A percentile compares a stretch with the other conserved stretches of the same genome.
Evolutionary conservation across 2,888 invertebrate genomes (phyloP).

Genomic region (Spisula subtruncata): DNA sequence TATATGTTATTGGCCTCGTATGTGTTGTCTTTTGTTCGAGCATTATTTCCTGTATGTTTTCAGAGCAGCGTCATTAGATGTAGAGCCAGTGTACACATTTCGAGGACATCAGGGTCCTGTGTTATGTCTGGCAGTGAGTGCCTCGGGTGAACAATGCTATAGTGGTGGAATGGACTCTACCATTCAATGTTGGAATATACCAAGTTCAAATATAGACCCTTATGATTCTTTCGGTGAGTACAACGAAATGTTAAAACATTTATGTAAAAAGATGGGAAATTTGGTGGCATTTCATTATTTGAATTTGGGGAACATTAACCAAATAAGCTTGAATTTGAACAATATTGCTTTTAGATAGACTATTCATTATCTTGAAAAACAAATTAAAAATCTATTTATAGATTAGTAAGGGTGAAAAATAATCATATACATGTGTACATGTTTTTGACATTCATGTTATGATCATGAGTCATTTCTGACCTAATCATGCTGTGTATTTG

Average conservation of each 20-base stretch:
- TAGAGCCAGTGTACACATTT: conserved; percentile 99
- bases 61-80: conserved; percentile 93
- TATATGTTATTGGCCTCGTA: neutral
- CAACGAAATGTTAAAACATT: neutral
- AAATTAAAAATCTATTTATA: no score
- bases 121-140: conserved; percentile 97
- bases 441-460: no score
- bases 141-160: conserved; percentile 97
- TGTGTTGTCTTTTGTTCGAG: neutral
- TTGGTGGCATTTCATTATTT: no score
- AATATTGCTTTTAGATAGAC: no score
- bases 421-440: no score
- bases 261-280: no score
- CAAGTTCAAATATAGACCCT: conserved; percentile 97
- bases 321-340: no score
- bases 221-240: conserved; percentile 95
- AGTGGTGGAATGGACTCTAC: conserved; percentile 98
- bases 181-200: conserved; percentile 98
- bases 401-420: no score
- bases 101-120: conserved; percentile 97
- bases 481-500: no score
- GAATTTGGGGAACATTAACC: no score
- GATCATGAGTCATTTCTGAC: no score
- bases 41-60: conserved; percentile 25
- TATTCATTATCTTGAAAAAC: no score